Evolutionary conservation across 2,797 vertebrate species (phyloP).

Genomic region (Poecile montanus): DNA sequence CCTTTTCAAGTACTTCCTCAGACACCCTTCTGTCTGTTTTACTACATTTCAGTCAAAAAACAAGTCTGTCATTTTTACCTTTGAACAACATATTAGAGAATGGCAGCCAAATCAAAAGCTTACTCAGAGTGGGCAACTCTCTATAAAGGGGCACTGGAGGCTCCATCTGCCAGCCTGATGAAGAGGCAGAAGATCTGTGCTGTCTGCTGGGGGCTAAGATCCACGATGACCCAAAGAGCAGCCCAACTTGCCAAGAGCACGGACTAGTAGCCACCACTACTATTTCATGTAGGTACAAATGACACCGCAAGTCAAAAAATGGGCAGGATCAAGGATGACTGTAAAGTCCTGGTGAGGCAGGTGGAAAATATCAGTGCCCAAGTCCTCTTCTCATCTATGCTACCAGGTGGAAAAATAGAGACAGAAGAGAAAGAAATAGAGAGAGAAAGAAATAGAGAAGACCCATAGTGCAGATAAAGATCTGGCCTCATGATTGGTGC

Average conservation of each 20-base stretch:
- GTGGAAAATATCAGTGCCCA: not conserved
- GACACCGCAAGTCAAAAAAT: accelerated
- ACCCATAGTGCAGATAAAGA: not conserved
- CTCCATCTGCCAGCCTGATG: not conserved
- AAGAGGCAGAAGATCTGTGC: not conserved
- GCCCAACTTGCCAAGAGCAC: not conserved
- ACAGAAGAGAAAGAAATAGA: not conserved
- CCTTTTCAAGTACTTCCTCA: not conserved
- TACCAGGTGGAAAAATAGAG: not conserved
- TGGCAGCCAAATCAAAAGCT: not conserved
- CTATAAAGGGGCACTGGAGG: not conserved
- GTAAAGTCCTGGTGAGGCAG: not conserved
- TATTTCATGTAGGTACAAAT: not conserved
- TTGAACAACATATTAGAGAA: not conserved
- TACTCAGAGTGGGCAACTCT: not conserved
- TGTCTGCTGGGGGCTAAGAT: not conserved
- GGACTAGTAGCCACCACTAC: accelerated
- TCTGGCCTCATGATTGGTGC: not conserved
- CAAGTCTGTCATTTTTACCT: not conserved
- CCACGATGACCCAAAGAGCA: not conserved
- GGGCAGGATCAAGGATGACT: not conserved
- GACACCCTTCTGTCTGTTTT: not conserved
- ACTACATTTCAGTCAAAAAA: not conserved
- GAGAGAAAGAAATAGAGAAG: not conserved
- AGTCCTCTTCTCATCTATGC: not conserved